Evolutionary conservation across 2,113 vertebrate genomes (phyloP).

Genomic region (Salvelinus sp.): DNA sequence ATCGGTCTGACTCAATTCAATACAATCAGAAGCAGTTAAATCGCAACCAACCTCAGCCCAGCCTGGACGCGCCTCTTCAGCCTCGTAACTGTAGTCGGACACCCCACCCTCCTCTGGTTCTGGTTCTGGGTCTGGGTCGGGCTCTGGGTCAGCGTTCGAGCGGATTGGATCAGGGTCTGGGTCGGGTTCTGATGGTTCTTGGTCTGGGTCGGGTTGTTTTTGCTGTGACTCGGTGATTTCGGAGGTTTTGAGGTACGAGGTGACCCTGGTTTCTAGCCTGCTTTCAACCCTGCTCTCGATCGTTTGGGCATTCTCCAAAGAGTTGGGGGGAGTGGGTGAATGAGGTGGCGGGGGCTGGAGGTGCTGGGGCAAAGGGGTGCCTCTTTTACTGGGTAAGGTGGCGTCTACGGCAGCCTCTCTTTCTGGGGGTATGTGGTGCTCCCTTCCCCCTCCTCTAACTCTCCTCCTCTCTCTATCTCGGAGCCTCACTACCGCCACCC

Average conservation of each 20-base stretch:
- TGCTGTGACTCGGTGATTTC: constrained; percentile 76
- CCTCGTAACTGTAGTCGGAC: constrained; percentile 89
- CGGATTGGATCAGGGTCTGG: constrained; percentile 59
- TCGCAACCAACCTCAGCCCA: constrained; percentile 78
- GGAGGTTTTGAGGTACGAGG: constrained; percentile 83
- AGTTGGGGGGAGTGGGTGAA: constrained; percentile 50
- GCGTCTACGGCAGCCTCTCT: constrained; percentile 19
- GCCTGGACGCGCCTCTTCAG: constrained; percentile 74
- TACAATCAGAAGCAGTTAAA: too few species aligned
- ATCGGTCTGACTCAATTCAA: too few species aligned
- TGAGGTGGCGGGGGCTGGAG: constrained; percentile 17
- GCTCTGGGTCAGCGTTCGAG: constrained; percentile 58
- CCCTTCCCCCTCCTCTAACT: constrained; percentile 9
- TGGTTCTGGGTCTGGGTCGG: constrained; percentile 49
- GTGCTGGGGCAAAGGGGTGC: constrained; percentile 32
- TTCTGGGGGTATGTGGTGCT: constrained; percentile 13
- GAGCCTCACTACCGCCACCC: constrained; percentile 40
- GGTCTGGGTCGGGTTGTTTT: constrained; percentile 60
- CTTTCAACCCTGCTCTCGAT: constrained; percentile 10
- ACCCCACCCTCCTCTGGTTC: constrained; percentile 81
- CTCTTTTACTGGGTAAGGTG: constrained; percentile 27
- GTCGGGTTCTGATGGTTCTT: constrained; percentile 52
- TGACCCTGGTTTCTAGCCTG: constrained; percentile 57
- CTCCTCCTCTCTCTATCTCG: constrained; percentile 49
- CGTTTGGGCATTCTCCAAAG: constrained; percentile 53